phyloP scores from a whole-genome alignment of 2,888 invertebrate genomes.

The Onthophagus sagittarius region DNA sequence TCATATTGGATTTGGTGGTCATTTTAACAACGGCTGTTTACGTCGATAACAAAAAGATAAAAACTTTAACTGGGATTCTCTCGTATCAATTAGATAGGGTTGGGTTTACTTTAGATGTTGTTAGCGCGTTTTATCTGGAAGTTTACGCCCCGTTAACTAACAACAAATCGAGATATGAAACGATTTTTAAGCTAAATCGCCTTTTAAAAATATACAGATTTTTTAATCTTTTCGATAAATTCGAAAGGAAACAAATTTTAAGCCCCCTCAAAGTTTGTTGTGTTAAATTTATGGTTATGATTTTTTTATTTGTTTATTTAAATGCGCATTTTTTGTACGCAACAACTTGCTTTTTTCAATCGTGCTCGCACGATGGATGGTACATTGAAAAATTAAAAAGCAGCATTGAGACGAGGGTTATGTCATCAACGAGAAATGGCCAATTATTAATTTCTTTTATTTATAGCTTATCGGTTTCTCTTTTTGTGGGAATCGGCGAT shows the following conservation, averaged over 20 bases:
- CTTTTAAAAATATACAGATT: conserved; percentile 53
- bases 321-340: conserved; percentile 53
- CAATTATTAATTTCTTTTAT: conserved; percentile 49
- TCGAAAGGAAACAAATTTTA: conserved; percentile 45
- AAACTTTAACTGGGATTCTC: conserved; percentile 46
- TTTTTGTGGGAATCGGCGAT: conserved; percentile 53
- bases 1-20: conserved; percentile 49
- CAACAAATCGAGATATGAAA: conserved; percentile 48
- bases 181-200: conserved; percentile 54
- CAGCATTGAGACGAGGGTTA: conserved; percentile 23
- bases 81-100: conserved; percentile 49
- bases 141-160: conserved; percentile 44
- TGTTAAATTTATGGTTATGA: conserved; percentile 51
- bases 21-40: conserved; percentile 51
- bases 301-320: conserved; percentile 52
- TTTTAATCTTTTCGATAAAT: conserved; percentile 49
- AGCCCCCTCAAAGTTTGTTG: conserved; percentile 38
- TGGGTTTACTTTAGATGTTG: conserved; percentile 53
- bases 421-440: conserved; percentile 28
- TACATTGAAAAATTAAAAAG: conserved; percentile 34
- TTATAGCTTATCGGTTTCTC: conserved; percentile 49
- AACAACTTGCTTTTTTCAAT: conserved; percentile 52
- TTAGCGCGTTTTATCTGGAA: conserved; percentile 53
- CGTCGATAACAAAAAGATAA: conserved; percentile 45
- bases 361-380: conserved; percentile 54